Base-by-base conservation (phyloP, 2,888 invertebrate genomes). In the Cheilosia vernalis region DNA sequence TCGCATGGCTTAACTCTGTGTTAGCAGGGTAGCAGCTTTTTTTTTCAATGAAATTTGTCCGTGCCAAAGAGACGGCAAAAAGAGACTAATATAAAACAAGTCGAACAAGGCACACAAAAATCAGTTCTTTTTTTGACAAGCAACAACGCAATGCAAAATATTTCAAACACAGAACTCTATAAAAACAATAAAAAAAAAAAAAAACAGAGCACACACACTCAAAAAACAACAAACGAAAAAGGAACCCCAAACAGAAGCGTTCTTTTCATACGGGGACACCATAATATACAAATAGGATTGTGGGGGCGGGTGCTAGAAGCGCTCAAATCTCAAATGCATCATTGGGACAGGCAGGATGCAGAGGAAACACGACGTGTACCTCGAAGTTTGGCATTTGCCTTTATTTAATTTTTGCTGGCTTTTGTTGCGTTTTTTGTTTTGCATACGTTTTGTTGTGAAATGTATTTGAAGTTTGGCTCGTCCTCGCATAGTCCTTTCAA, bases 391-490 rank as follows among this genome's bases (percentile, higher is more conserved):
- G 76, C 81, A 81, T 85, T 81, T 85, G 81, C 49, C 61, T 81
- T 85, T 85, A 85, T 85, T 85, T 81, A 76, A 81, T 85, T 85
- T 85, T 67, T 85, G 74, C 44, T 85, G 76, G 81, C 63, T 85
- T 76, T 85, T 85, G 76, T 85, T 67, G 81, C 49, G 63, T 77
- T 81, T 85, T 81, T 85, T 85, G 69, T 33, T 80, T 76, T 76
- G 81, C 85, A 77, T 80, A 76, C 81, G 76, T 81, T 81, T 85
- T 81, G 81, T 44, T 81, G 80, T 81, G 76, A 81, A 76, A 85
- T 61, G 70, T 76, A 81, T 85, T 72, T 85, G 27, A 70, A 72
- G 70, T 77, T 72, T 60, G 61, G 51, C 47, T 79, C 76, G 76
- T 81, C 85, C 85, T 81, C 61, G 81, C 76, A 76, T 85, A 72